Evolutionary conservation across 2,888 invertebrate species (phyloP).

Genomic region (Hirtodrosophila trivittata): DNA sequence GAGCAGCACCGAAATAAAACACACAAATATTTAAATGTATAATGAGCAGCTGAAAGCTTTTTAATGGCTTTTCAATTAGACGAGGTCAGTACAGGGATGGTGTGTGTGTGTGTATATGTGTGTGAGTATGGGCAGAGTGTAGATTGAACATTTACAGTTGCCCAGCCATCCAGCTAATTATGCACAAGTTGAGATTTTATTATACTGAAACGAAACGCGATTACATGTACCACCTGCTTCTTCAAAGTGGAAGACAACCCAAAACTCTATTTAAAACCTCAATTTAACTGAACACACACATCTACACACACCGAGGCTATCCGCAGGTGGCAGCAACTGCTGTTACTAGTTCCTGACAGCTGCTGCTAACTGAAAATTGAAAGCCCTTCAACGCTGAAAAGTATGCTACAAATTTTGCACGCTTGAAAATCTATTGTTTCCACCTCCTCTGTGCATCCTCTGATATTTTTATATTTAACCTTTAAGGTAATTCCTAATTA

Average conservation of each 20-base stretch:
- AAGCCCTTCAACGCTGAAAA: slow-evolving; percentile 9
- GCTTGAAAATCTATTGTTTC: too few species aligned
- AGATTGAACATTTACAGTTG: slow-evolving; percentile 41
- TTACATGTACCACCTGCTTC: neutral
- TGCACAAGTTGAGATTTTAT: slow-evolving; percentile 49
- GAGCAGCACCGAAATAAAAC: slow-evolving; percentile 55
- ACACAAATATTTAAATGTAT: slow-evolving; percentile 77
- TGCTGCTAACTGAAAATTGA: slow-evolving; percentile 32
- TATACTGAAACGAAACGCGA: slow-evolving; percentile 16
- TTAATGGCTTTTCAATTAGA: slow-evolving; percentile 80
- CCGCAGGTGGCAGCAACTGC: slow-evolving; percentile 5
- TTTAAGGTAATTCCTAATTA: too few species aligned
- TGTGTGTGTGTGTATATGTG: slow-evolving; percentile 12
- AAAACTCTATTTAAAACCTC: too few species aligned
- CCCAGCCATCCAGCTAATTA: slow-evolving; percentile 58
- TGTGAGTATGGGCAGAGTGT: slow-evolving; percentile 5
- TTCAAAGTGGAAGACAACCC: neutral
- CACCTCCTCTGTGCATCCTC: too few species aligned
- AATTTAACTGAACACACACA: slow-evolving; percentile 15
- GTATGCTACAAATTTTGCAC: slow-evolving; percentile 24
- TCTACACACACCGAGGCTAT: neutral
- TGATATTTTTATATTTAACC: too few species aligned
- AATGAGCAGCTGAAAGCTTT: slow-evolving; percentile 80
- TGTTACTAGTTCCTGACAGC: slow-evolving; percentile 13
- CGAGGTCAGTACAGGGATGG: slow-evolving; percentile 46